Percentiles rank a stretch among this genome's conserved stretches.
Evolutionary conservation across 1,140 invertebrate species (phyloP).

Genomic region (Caenorhabditis elegans): WBcel235 BX284606.5:2819001-2819500

Average conservation of each 20-base stretch:
- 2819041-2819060: too few species aligned
- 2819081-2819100: too few species aligned
- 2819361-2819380: background rate
- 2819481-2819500: background rate
- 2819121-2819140: background rate
- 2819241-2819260: background rate
- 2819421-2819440: background rate
- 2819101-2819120: background rate
- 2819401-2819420: background rate
- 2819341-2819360: background rate
- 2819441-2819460: background rate
- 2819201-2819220: background rate
- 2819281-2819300: background rate
- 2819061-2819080: too few species aligned
- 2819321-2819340: constrained; percentile 25
- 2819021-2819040: too few species aligned
- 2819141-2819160: background rate
- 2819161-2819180: constrained; percentile 5
- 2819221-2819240: background rate
- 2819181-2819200: background rate
- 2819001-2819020: too few species aligned
- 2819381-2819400: background rate
- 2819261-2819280: background rate
- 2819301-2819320: background rate
- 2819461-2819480: background rate